phyloP scores from a whole-genome alignment of 2,113 vertebrate genomes.

The Cephalopterus ornatus region DNA sequence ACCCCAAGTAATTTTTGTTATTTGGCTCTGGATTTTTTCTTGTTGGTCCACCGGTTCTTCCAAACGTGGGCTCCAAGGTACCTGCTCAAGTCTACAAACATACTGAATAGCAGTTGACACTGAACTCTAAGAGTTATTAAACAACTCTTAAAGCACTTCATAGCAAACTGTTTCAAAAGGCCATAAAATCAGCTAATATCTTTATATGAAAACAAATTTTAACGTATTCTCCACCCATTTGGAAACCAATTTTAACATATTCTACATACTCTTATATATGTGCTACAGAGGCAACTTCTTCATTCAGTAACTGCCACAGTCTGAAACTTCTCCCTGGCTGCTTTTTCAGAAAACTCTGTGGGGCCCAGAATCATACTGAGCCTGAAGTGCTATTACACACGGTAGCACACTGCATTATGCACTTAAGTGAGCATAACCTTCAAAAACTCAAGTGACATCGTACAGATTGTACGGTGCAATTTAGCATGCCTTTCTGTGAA shows the following conservation, averaged over 20 bases:
- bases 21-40: background rate
- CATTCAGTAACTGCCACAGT: background rate
- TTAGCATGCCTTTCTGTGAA: background rate
- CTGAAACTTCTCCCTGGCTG: background rate
- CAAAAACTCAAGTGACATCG: background rate
- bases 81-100: background rate
- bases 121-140: background rate
- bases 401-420: background rate
- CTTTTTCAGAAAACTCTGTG: background rate
- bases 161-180: background rate
- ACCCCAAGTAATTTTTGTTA: background rate
- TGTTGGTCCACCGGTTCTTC: background rate
- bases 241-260: background rate
- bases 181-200: background rate
- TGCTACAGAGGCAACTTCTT: background rate
- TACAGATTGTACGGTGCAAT: background rate
- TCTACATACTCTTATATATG: background rate
- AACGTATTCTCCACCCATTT: background rate
- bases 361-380: background rate
- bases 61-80: background rate
- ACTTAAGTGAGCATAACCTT: background rate
- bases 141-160: background rate
- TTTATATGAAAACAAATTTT: background rate
- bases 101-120: background rate
- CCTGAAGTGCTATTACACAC: background rate